phyloP scores from a whole-genome alignment of 2,113 vertebrate species.

The Seriola aureovittata region DNA sequence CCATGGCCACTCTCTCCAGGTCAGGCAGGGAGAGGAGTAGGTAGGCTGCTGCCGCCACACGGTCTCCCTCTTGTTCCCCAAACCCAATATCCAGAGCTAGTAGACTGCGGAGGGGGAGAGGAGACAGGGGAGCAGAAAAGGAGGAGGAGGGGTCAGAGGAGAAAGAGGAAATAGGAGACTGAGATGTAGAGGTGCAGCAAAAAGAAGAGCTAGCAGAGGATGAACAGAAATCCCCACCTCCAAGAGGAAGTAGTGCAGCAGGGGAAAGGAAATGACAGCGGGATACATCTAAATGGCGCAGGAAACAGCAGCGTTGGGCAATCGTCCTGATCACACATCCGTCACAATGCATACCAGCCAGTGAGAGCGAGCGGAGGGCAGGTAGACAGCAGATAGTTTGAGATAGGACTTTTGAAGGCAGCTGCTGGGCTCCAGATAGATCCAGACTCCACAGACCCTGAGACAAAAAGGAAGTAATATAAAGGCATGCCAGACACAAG shows the following conservation, averaged over 20 bases:
- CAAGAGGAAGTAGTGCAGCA: constrained; percentile 73
- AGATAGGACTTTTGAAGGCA: constrained; percentile 72
- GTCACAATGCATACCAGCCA: constrained; percentile 78
- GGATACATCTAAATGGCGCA: constrained; percentile 81
- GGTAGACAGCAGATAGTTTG: constrained; percentile 72
- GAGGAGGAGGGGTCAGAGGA: constrained; percentile 8
- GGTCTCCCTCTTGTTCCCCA: constrained; percentile 72
- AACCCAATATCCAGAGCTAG: constrained; percentile 82
- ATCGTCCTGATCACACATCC: constrained; percentile 63
- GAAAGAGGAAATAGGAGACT: constrained; percentile 3
- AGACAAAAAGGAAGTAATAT: background rate
- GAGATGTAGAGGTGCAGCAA: background rate
- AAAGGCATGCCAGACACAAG: background rate
- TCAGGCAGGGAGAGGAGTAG: constrained; percentile 79
- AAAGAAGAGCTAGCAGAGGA: constrained; percentile 15
- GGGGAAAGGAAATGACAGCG: constrained; percentile 78
- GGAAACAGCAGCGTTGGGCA: constrained; percentile 49
- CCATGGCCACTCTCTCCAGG: constrained; percentile 77
- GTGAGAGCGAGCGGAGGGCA: constrained; percentile 74
- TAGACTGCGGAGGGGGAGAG: constrained; percentile 71
- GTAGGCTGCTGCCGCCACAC: constrained; percentile 65
- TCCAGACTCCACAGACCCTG: constrained; percentile 80
- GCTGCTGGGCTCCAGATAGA: constrained; percentile 77
- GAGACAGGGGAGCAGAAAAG: constrained; percentile 23
- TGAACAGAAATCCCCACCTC: constrained; percentile 14